Evolutionary conservation across 2,888 invertebrate species (phyloP), one percentile per base, ranked within the genome.

Genomic region (Esperia sulphurella): DNA sequence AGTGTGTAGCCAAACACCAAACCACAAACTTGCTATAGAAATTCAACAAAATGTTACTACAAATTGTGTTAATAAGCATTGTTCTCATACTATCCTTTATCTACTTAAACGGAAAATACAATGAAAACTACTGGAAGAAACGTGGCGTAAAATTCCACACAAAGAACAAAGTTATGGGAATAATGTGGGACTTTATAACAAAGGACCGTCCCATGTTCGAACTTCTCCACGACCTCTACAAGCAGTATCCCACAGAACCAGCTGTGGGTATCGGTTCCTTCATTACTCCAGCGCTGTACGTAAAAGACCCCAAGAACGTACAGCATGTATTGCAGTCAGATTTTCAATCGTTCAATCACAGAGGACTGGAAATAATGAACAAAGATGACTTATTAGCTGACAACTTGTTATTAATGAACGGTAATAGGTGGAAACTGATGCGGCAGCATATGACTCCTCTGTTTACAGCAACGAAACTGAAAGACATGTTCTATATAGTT

Each of bases 61-160:
- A 14, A 3, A 14, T 14, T n/a, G 14, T 41, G 3, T 29, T 41
- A 14, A 42, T 57, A 43, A 14, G 59, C 48, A 10, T 54, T 0
- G 10, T 49, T 30, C 3, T 59, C 13, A 28, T 62, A 5, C 35
- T 70, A 41, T 8, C 42, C 9, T 30, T 63, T 1, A 38, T 58
- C 8, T 67, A 72, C 48, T 28, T 74, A 0, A 65, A 50, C 43
- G 76, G 74, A 4, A 58, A 50, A 55, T 71, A 69, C 44, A 79
- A 80, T 59, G 64, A 78, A 41, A 30, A 42, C 1, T 82, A 82
- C 45, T 82, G 82, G 80, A 72, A 57, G 13, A 79, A 66, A 54
- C 75, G 77, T 8, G 75, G 77, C 0, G 79, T 81, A 0, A 42
- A 52, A 2, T 79, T 76, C 42, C 53, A 74, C 14, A 51, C 56